A percentile compares a stretch with the other conserved stretches of the same genome.
phyloP scores from a whole-genome alignment of 2,113 vertebrate genomes.

The Leiothrix lutea region DNA sequence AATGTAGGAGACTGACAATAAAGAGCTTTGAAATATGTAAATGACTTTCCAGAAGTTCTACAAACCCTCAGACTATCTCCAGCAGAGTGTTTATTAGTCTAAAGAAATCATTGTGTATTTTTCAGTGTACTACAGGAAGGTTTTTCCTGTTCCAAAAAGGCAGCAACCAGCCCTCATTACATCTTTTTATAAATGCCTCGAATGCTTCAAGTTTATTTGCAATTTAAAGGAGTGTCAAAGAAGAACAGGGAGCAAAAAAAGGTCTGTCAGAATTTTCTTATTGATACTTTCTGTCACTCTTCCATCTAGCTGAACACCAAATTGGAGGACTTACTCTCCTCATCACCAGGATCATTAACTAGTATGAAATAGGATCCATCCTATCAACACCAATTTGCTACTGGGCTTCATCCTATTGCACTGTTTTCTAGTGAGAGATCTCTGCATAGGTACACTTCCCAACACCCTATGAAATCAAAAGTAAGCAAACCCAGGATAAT shows the following conservation, averaged over 20 bases:
- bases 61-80: not conserved
- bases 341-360: not conserved
- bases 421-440: not conserved
- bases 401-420: not conserved
- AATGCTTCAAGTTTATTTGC: not conserved
- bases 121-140: not conserved
- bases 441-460: not conserved
- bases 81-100: not conserved
- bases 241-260: not conserved
- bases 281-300: not conserved
- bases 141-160: not conserved
- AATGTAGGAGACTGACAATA: slow-evolving; percentile 1
- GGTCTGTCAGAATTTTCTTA: not conserved
- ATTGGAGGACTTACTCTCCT: not conserved
- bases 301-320: not conserved
- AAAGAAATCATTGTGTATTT: not conserved
- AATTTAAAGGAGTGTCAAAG: slow-evolving; percentile 2
- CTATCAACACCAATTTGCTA: not conserved
- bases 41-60: slow-evolving; percentile 1
- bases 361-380: not conserved
- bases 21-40: not conserved
- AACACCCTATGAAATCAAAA: not conserved
- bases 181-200: not conserved
- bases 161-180: not conserved
- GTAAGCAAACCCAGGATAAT: not conserved